A percentile compares a stretch with the other conserved stretches of the same genome.
phyloP scores from a whole-genome alignment of 2,797 vertebrate genomes.

The Lacerta agilis region DNA sequence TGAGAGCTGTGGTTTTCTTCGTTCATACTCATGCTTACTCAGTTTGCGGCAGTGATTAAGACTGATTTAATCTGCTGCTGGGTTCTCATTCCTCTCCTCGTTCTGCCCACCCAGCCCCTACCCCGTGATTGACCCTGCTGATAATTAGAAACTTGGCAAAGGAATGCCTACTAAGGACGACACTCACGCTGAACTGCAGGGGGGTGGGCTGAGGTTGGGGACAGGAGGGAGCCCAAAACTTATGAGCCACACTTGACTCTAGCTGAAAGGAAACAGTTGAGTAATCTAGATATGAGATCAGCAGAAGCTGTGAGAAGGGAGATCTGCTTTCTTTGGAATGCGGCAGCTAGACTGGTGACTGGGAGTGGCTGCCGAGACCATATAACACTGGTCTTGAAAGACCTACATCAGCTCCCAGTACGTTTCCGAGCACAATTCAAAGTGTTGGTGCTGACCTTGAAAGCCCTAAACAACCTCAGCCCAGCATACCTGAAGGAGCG shows the following conservation, averaged over 20 bases:
- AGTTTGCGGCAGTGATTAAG: slow-evolving; percentile 60
- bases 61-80: slow-evolving; percentile 61
- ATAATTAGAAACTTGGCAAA: slow-evolving; percentile 39
- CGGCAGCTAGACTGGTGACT: too few relatives aligned
- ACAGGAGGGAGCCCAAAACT: slow-evolving; percentile 43
- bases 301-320: slow-evolving; percentile 35
- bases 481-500: too few relatives aligned
- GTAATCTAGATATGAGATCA: slow-evolving; percentile 50
- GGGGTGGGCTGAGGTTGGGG: not conserved
- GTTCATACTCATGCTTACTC: slow-evolving; percentile 67
- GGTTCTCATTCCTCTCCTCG: slow-evolving; percentile 55
- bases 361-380: too few relatives aligned
- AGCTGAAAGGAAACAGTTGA: slow-evolving; percentile 54
- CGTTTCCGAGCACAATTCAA: too few relatives aligned
- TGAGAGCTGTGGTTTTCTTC: slow-evolving; percentile 40
- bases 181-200: slow-evolving; percentile 19
- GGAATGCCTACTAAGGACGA: slow-evolving; percentile 15
- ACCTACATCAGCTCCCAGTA: too few relatives aligned
- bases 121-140: slow-evolving; percentile 48
- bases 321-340: slow-evolving; percentile 39
- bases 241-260: slow-evolving; percentile 33
- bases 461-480: too few relatives aligned
- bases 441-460: too few relatives aligned
- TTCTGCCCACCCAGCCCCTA: slow-evolving; percentile 32
- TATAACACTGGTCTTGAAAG: too few relatives aligned